Evolutionary conservation across 2,888 invertebrate species (phyloP), one percentile per base, ranked within the genome.

Genomic region (Drosophila mayaguana): DNA sequence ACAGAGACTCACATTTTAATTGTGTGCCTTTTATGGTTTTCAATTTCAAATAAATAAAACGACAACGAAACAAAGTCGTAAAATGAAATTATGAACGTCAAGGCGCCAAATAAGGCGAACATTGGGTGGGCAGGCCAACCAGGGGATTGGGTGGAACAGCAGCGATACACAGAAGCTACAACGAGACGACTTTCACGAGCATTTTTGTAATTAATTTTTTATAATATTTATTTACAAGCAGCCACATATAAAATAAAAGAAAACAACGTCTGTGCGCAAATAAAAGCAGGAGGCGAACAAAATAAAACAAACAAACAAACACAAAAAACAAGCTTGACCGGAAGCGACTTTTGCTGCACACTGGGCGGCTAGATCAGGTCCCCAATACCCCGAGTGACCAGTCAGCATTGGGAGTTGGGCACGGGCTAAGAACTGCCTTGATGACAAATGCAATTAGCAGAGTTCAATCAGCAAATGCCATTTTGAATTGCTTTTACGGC

Each of bases 1-100:
- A 61, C 62, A 59, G 40, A 32, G 3, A 32, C 50, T 50, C 61
- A 65, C 51, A 70, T 85, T 82, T 85, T 83, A 88, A 83, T 83
- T 83, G 88, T 88, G 66, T 78, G 88, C 83, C 83, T 88, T 83
- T 83, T 83, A 83, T 83, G 83, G 83, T 56, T 88, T 88, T 85
- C 83, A 85, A 83, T 83, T 83, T 83, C 86, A 83, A 85, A 83
- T 88, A 82, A 83, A 88, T 88, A 72, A 88, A 88, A 85, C 83
- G 78, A 88, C 83, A 88, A 83, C 82, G 74, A 80, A 83, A 83
- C 81, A 78, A 65, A 86, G 86, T 84, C 83, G 83, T 84, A 83
- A 85, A 88, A 81, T 81, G 81, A 88, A 88, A 88, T 84, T 83
- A 88, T 89, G 76, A 88, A 86, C 86, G 90, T 88, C 87, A 84